Conservation (phyloP, 2,797 vertebrate species). For the Chrosomus eos region DNA sequence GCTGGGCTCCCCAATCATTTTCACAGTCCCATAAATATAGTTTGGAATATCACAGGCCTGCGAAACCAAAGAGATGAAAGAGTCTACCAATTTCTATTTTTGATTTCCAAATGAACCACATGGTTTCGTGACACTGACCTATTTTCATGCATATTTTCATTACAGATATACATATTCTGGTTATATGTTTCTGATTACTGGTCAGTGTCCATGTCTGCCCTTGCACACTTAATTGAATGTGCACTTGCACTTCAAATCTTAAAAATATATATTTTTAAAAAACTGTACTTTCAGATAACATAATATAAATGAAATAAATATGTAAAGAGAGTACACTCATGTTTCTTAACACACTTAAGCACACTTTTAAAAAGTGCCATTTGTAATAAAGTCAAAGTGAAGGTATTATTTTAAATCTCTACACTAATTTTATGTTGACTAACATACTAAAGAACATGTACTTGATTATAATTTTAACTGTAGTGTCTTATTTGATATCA, state of each 20-base stretch:
- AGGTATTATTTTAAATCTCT: background rate
- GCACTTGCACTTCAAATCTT: background rate
- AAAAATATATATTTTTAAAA: background rate
- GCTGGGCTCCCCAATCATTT: constrained; percentile 72
- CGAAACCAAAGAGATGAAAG: constrained; percentile 34
- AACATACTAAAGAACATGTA: background rate
- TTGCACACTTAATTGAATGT: background rate
- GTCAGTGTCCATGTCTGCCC: constrained; percentile 15
- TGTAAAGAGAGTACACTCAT: background rate
- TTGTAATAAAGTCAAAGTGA: background rate
- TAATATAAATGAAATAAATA: background rate
- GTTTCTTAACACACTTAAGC: background rate
- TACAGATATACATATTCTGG: background rate
- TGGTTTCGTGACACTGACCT: background rate
- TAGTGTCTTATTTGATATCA: background rate
- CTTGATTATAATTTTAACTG: background rate
- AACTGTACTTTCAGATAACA: background rate
- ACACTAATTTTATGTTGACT: background rate
- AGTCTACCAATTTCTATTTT: constrained; percentile 40
- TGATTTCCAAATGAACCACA: constrained; percentile 12
- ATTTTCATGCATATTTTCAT: constrained; percentile 27
- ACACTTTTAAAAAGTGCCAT: background rate
- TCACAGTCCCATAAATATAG: constrained; percentile 52
- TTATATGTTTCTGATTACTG: constrained; percentile 39
- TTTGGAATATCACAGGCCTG: constrained; percentile 36